phyloP scores from a whole-genome alignment of 2,797 vertebrate genomes.

The Lophius americanus region DNA sequence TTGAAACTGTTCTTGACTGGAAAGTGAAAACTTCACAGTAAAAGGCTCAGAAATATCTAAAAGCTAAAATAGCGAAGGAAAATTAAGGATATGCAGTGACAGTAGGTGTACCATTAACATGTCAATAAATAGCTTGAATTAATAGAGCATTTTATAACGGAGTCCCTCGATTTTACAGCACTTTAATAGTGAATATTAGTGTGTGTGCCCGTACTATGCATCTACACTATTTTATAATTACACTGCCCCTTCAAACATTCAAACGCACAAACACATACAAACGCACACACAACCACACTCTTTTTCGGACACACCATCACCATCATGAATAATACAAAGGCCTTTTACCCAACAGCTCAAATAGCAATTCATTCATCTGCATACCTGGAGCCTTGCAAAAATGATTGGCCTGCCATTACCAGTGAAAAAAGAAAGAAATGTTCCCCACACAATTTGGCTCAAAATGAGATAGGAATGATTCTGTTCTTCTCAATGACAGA shows the following conservation, averaged over 20 bases:
- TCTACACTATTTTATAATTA: constrained; percentile 42
- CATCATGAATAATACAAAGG: constrained; percentile 84
- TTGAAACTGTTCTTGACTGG: constrained; percentile 46
- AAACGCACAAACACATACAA: constrained; percentile 20
- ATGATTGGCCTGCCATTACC: constrained; percentile 81
- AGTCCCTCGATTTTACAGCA: too few species aligned
- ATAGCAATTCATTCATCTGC: constrained; percentile 84
- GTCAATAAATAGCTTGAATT: constrained; percentile 7
- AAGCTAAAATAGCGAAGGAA: not conserved
- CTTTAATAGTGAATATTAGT: constrained; percentile 7
- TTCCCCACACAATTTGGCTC: constrained; percentile 86
- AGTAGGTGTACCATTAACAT: not conserved
- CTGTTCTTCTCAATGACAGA: constrained; percentile 78
- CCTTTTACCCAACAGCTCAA: constrained; percentile 80
- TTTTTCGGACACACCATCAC: constrained; percentile 65
- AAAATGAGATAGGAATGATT: constrained; percentile 85
- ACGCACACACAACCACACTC: constrained; percentile 29
- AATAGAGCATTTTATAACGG: not conserved
- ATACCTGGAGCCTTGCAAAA: constrained; percentile 80
- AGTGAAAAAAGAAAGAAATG: constrained; percentile 70
- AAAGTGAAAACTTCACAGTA: constrained; percentile 44
- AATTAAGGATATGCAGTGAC: not conserved
- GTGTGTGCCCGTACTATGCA: constrained; percentile 25
- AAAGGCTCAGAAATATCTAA: constrained; percentile 5
- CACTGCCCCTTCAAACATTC: constrained; percentile 16